Evolutionary conservation across 23 tunicate species (phyloP).

Genomic region (Botrylloides violaceus): DNA sequence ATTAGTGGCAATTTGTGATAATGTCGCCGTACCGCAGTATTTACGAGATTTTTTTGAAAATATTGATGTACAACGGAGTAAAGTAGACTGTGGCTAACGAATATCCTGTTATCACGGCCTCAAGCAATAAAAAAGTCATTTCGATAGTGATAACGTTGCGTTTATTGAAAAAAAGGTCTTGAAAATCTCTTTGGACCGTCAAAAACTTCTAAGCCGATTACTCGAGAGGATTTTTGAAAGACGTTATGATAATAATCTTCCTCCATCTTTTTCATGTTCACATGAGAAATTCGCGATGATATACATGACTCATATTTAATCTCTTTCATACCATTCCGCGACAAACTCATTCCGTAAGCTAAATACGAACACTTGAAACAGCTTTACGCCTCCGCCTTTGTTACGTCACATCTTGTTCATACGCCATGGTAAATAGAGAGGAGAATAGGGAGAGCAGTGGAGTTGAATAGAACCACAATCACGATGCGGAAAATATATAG

Average conservation of each 20-base stretch:
- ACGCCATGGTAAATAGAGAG: neutral
- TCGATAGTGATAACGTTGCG: neutral
- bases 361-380: neutral
- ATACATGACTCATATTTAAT: neutral
- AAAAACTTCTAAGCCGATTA: neutral
- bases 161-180: neutral
- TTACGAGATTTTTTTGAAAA: no score
- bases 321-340: neutral
- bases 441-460: neutral
- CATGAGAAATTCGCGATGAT: neutral
- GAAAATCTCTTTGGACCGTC: neutral
- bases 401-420: neutral
- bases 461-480: no score
- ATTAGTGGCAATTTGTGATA: no score
- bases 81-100: no score
- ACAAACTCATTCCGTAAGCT: neutral
- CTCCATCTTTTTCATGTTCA: neutral
- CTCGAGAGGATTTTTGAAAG: neutral
- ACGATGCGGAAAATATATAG: no score
- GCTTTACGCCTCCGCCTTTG: conserved; percentile 1
- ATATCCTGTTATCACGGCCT: neutral
- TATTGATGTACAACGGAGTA: no score
- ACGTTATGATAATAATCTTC: neutral
- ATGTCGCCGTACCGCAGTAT: no score
- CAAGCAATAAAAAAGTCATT: neutral